Conservation (phyloP, 2,797 vertebrate species). For the Botia kubotai region DNA sequence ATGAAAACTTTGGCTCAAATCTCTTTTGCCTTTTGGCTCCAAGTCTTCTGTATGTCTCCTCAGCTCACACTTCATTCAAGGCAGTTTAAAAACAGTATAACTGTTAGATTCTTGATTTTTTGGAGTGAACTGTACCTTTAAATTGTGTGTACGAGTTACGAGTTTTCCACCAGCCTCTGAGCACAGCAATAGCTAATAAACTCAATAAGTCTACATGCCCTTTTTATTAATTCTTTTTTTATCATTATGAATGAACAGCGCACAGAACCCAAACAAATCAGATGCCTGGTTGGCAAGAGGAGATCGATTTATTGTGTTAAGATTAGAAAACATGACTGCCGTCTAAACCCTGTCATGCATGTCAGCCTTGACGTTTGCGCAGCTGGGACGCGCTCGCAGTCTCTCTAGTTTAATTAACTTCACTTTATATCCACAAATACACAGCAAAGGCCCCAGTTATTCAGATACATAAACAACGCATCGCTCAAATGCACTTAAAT, state of each 20-base stretch:
- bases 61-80: background rate
- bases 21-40: constrained; percentile 6
- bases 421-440: constrained; percentile 20
- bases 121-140: too few species aligned
- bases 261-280: background rate
- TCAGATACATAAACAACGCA: constrained; percentile 31
- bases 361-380: constrained; percentile 25
- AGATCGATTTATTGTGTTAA: constrained; percentile 18
- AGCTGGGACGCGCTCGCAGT: background rate
- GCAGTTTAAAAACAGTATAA: background rate
- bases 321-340: constrained; percentile 1
- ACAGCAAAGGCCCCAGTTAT: constrained; percentile 24
- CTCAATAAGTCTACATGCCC: background rate
- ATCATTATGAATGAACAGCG: background rate
- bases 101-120: too few species aligned
- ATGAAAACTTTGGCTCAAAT: constrained; percentile 16
- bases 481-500: constrained; percentile 49
- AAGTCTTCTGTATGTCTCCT: background rate
- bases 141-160: too few species aligned
- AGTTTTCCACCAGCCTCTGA: too few species aligned
- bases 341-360: background rate
- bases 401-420: constrained; percentile 42
- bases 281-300: background rate
- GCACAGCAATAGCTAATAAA: too few species aligned
- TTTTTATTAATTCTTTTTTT: constrained; percentile 6